Percentiles rank a stretch among this genome's conserved stretches.
These are phyloP conservation scores for Eustalomyia histrio DNA, from an alignment of 2,888 invertebrate genomes.

Conservation along the genomic window DNA sequence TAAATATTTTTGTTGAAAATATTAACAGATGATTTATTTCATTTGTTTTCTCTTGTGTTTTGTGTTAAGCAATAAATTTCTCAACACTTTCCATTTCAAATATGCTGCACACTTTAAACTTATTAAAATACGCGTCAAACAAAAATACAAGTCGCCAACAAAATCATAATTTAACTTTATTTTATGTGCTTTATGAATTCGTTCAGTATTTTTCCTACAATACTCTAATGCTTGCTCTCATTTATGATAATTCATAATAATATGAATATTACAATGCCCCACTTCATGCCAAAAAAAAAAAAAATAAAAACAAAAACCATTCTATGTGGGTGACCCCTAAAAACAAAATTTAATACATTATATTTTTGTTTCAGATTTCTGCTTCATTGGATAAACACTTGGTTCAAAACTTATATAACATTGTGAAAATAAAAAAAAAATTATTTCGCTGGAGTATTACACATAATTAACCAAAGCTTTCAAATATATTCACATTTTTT, in stretches of 20 bases:
- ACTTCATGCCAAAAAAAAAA: constrained; percentile 51
- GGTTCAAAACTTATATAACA: neutral
- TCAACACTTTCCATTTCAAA: constrained; percentile 53
- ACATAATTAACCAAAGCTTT: too few relatives aligned
- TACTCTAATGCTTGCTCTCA: constrained; percentile 36
- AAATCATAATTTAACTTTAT: constrained; percentile 47
- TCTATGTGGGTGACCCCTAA: constrained; percentile 64
- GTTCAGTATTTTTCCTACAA: constrained; percentile 24
- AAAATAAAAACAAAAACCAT: constrained; percentile 34
- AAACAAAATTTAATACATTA: constrained; percentile 34
- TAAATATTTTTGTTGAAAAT: constrained; percentile 26
- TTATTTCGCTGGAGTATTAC: too few relatives aligned
- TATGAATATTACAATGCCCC: constrained; percentile 49
- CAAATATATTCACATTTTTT: too few relatives aligned
- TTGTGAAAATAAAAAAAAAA: too few relatives aligned
- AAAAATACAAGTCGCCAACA: constrained; percentile 44
- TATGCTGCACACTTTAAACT: constrained; percentile 20
- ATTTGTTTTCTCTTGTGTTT: too few relatives aligned
- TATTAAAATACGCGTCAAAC: neutral
- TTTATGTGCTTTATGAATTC: neutral
- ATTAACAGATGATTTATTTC: constrained; percentile 20
- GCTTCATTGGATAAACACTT: neutral
- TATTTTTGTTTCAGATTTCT: constrained; percentile 27
- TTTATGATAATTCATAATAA: constrained; percentile 37
- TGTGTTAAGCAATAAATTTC: constrained; percentile 54